Conservation (phyloP, 2,888 invertebrate genomes). For the Troides oblongomaculatus region DNA sequence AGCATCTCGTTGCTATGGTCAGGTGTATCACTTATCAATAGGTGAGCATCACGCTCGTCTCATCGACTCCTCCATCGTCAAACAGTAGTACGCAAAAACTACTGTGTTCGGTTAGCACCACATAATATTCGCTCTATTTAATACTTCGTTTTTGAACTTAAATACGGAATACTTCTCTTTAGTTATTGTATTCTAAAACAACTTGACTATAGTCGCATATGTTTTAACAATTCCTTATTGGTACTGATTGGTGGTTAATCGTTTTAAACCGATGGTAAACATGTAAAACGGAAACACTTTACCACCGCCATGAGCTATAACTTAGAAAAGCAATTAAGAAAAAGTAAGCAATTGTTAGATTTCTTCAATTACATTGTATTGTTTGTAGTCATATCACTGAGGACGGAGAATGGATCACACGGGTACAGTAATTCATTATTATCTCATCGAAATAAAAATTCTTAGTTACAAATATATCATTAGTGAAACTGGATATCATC, state of each 20-base stretch:
- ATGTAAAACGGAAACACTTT: neutral
- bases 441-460: neutral
- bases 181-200: neutral
- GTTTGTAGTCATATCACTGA: neutral
- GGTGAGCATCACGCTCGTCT: no score
- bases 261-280: neutral
- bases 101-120: no score
- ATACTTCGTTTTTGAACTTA: no score
- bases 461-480: neutral
- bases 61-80: no score
- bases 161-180: no score
- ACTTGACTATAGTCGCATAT: neutral
- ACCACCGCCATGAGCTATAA: neutral
- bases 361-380: neutral
- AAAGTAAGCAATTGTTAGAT: conserved; percentile 4
- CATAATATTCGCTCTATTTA: no score
- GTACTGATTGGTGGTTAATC: neutral
- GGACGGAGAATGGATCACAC: neutral
- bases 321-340: neutral
- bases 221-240: neutral
- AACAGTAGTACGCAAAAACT: no score
- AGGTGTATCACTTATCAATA: no score
- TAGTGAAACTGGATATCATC: neutral
- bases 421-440: neutral
- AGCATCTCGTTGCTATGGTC: no score